Percentiles rank a stretch among this genome's conserved stretches.
Conservation (phyloP, 2,113 vertebrate species). For the Gobius niger region DNA sequence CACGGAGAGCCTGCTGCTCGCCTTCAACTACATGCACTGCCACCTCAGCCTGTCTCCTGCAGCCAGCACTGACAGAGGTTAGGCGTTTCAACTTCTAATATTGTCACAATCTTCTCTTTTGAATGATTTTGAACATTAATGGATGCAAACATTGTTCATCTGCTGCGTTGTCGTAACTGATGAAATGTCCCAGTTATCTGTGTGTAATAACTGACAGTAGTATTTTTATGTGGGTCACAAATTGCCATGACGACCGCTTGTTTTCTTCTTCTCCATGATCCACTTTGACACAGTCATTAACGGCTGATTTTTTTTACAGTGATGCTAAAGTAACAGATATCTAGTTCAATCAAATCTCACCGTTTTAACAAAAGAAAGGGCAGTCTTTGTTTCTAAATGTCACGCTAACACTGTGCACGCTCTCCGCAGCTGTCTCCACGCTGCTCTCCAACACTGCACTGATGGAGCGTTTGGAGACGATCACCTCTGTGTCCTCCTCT, state of each 20-base stretch:
- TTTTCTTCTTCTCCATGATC: no score
- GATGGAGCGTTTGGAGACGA: constrained; percentile 84
- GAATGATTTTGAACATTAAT: background rate
- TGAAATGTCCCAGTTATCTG: constrained; percentile 2
- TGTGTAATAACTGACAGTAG: constrained; percentile 15
- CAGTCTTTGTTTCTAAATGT: background rate
- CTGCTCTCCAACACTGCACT: constrained; percentile 85
- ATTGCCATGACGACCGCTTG: no score
- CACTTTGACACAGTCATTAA: no score
- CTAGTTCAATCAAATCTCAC: background rate
- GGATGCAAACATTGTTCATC: no score
- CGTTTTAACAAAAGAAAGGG: background rate
- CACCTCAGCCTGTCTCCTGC: constrained; percentile 80
- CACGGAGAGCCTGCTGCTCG: constrained; percentile 81
- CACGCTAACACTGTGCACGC: constrained; percentile 25
- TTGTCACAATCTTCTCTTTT: no score
- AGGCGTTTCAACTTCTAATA: constrained; percentile 22
- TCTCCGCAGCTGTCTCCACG: constrained; percentile 80
- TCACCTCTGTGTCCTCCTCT: constrained; percentile 63
- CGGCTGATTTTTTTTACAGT: no score
- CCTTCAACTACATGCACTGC: constrained; percentile 90
- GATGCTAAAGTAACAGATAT: no score
- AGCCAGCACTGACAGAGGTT: constrained; percentile 86
- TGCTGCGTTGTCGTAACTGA: constrained; percentile 26
- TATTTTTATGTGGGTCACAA: background rate